Percentiles rank a stretch among this genome's conserved stretches.
Conservation (phyloP, 2,113 vertebrate genomes). For the Oreochromis spilurus region DNA sequence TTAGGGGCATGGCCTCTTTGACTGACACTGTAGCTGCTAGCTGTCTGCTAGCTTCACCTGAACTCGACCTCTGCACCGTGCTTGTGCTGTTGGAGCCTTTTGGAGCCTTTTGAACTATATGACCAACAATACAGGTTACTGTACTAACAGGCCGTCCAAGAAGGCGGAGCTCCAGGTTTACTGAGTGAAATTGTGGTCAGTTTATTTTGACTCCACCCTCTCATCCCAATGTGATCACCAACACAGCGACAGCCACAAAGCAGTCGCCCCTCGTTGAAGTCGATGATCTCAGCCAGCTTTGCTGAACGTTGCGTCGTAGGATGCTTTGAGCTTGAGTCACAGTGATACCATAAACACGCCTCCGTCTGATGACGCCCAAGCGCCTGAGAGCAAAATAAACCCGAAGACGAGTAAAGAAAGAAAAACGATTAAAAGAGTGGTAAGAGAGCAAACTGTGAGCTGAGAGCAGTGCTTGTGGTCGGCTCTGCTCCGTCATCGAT, state of each 20-base stretch:
- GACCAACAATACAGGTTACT: background rate
- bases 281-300: background rate
- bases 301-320: background rate
- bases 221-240: background rate
- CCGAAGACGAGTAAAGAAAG: background rate
- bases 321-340: background rate
- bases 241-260: background rate
- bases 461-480: background rate
- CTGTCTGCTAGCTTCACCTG: background rate
- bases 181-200: background rate
- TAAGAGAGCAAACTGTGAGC: background rate
- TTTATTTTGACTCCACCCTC: background rate
- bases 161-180: background rate
- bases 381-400: background rate
- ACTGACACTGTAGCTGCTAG: background rate
- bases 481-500: background rate
- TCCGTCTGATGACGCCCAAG: background rate
- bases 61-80: background rate
- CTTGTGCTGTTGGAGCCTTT: background rate
- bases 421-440: background rate
- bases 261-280: background rate
- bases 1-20: background rate
- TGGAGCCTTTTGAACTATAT: background rate
- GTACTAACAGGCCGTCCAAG: background rate
- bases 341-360: background rate